phyloP scores from a whole-genome alignment of 2,113 vertebrate genomes.

The Elgaria multicarinata region DNA sequence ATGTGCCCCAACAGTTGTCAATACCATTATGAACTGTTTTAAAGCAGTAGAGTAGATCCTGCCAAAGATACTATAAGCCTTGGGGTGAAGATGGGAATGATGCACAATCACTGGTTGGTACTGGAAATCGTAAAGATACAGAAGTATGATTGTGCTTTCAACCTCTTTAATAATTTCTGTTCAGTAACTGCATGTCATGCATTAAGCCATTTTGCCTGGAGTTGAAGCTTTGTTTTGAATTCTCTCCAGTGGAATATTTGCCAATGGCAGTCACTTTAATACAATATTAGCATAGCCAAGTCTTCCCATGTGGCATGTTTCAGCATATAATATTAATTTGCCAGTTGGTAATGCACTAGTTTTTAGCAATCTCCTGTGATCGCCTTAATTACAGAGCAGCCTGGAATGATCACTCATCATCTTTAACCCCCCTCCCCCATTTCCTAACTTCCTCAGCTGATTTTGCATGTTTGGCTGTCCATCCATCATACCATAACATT shows the following conservation, averaged over 20 bases:
- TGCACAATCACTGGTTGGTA: conserved; percentile 41
- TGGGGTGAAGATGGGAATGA: conserved; percentile 26
- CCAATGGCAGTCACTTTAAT: conserved; percentile 70
- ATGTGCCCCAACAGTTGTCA: too few species aligned
- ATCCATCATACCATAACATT: conserved; percentile 22
- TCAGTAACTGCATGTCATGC: conserved; percentile 63
- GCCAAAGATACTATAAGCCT: background rate
- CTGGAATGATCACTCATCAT: conserved; percentile 56
- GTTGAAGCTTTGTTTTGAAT: conserved; percentile 64
- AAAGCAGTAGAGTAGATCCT: too few species aligned
- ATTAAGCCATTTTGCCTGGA: conserved; percentile 63
- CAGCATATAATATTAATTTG: conserved; percentile 75
- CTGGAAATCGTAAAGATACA: conserved; percentile 53
- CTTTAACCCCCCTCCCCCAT: conserved; percentile 41
- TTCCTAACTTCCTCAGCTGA: conserved; percentile 45
- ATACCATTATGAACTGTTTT: background rate
- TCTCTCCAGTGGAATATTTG: conserved; percentile 71
- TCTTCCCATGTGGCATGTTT: conserved; percentile 74
- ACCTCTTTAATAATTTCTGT: conserved; percentile 55
- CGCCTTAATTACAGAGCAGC: conserved; percentile 74
- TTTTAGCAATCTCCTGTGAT: conserved; percentile 70
- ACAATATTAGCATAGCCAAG: conserved; percentile 73
- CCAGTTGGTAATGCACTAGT: conserved; percentile 68
- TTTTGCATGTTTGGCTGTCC: conserved; percentile 35
- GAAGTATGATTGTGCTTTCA: conserved; percentile 63